These are phyloP conservation scores for Azemiops feae DNA, from an alignment of 2,113 vertebrate species.

Conservation along the genomic window DNA sequence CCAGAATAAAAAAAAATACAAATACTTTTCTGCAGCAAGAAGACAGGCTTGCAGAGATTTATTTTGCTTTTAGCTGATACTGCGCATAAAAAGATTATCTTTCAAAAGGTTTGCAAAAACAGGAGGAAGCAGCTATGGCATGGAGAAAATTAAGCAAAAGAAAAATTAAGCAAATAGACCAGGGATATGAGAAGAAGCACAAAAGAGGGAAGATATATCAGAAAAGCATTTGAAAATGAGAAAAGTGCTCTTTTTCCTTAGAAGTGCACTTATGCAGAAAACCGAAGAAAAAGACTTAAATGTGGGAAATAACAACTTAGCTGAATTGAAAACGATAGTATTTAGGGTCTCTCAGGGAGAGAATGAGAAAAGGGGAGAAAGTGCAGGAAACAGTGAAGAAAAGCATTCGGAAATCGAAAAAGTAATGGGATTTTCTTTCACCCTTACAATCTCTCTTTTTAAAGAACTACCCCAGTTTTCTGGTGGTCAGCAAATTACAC, in stretches of 20 bases:
- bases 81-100: neutral
- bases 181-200: neutral
- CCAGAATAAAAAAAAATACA: neutral
- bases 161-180: neutral
- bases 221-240: neutral
- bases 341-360: neutral
- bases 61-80: neutral
- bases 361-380: neutral
- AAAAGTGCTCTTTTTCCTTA: neutral
- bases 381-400: neutral
- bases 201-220: neutral
- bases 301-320: neutral
- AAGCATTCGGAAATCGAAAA: neutral
- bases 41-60: neutral
- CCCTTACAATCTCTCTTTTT: neutral
- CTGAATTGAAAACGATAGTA: neutral
- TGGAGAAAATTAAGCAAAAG: neutral
- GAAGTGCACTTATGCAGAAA: neutral
- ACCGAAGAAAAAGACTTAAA: neutral
- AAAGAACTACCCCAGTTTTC: neutral
- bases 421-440: neutral
- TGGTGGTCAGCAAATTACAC: neutral
- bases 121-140: neutral
- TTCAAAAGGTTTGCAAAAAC: neutral
- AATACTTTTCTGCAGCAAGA: neutral